These are phyloP conservation scores for Coelopa frigida DNA, from an alignment of 1,140 invertebrate genomes.

Conservation along the genomic window DNA sequence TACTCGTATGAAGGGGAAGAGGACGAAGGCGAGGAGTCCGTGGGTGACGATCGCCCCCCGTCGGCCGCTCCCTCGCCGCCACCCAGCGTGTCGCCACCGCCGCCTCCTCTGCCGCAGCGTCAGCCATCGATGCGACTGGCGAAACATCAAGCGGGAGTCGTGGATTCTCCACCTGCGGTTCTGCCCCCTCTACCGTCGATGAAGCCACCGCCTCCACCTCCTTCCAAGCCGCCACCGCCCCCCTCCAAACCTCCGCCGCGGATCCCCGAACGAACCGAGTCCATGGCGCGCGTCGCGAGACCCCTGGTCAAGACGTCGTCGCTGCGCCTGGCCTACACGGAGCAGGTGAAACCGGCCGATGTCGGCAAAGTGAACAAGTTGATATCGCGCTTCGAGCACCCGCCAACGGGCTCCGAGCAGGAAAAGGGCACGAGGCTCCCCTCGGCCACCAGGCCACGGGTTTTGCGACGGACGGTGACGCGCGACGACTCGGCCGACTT, in stretches of 20 bases:
- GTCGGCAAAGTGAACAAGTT: constrained; percentile 40
- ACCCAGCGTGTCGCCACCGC: constrained; percentile 30
- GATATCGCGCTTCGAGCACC: constrained; percentile 30
- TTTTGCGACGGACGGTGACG: constrained; percentile 16
- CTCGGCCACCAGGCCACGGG: no score
- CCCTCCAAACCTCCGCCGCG: constrained; percentile 4
- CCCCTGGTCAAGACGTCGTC: constrained; percentile 39
- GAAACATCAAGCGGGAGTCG: not conserved
- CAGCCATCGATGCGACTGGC: constrained; percentile 15
- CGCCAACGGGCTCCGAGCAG: not conserved
- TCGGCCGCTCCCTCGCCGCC: constrained; percentile 28
- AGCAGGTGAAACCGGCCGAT: constrained; percentile 31
- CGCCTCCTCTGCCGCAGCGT: constrained; percentile 28
- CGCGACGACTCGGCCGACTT: constrained; percentile 27
- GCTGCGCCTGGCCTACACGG: constrained; percentile 33
- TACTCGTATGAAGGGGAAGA: not conserved
- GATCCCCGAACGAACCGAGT: constrained; percentile 28
- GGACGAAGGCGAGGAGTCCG: not conserved
- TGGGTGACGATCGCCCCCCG: constrained; percentile 10
- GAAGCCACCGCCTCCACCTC: constrained; percentile 5
- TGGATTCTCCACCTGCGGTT: not conserved
- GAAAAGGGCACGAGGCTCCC: constrained; percentile 9
- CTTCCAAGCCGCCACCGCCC: not conserved
- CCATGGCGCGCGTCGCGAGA: constrained; percentile 27
- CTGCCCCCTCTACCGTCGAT: constrained; percentile 7